phyloP scores from a whole-genome alignment of 1,140 invertebrate species.

The Saxidomus purpurata region DNA sequence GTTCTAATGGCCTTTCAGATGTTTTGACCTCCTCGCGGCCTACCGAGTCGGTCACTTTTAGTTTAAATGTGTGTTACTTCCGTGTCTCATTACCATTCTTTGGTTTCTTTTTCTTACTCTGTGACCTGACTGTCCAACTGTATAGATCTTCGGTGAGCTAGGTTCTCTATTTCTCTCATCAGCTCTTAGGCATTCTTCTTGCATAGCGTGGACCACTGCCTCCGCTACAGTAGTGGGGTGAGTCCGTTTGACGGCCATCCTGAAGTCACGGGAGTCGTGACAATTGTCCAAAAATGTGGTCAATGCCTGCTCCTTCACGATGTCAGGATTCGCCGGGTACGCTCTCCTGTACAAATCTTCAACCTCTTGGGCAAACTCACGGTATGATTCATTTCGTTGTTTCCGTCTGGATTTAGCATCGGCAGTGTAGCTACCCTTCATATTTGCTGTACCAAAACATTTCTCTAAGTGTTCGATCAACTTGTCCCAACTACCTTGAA shows the following conservation, averaged over 20 bases:
- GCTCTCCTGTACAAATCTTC: conserved; percentile 62
- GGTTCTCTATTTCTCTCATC: too few species aligned
- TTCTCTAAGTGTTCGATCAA: neutral
- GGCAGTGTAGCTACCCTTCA: conserved; percentile 64
- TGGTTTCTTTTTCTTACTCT: too few species aligned
- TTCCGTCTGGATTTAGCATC: conserved; percentile 50
- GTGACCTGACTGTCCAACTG: too few species aligned
- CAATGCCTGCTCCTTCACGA: conserved; percentile 53
- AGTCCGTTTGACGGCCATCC: conserved; percentile 56
- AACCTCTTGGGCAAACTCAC: conserved; percentile 27
- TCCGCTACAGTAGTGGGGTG: conserved; percentile 40
- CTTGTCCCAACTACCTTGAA: neutral
- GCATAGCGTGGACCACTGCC: conserved; percentile 57
- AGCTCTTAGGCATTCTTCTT: conserved; percentile 65
- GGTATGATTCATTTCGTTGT: neutral
- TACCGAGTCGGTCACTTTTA: too few species aligned
- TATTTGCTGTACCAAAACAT: conserved; percentile 46
- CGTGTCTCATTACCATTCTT: neutral
- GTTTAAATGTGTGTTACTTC: conserved; percentile 31
- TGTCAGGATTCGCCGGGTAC: conserved; percentile 57
- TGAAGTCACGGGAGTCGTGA: conserved; percentile 55
- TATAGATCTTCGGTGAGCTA: too few species aligned
- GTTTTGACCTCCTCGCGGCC: too few species aligned
- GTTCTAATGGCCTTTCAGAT: neutral
- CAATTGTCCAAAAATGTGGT: conserved; percentile 63